Conservation (phyloP, 2,888 invertebrate genomes). For the Griposia aprilina region DNA sequence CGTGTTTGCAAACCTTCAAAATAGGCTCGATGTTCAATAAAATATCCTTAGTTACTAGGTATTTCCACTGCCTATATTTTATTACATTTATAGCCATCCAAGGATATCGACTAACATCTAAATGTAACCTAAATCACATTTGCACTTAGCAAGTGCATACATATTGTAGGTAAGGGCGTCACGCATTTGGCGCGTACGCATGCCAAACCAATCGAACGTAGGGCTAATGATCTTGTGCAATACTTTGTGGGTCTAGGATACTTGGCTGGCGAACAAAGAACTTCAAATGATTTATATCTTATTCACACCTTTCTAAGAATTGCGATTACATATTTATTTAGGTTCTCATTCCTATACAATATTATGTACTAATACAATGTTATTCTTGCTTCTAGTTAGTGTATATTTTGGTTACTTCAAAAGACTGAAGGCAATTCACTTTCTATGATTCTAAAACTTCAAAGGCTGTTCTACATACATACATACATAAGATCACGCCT, state of each 20-base stretch:
- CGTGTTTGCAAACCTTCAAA: conserved; percentile 6
- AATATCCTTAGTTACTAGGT: neutral
- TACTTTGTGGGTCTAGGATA: conserved; percentile 52
- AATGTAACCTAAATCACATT: conserved; percentile 23
- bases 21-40: neutral
- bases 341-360: neutral
- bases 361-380: no score
- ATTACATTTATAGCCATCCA: conserved; percentile 27
- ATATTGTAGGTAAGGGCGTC: conserved; percentile 31
- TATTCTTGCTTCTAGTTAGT: neutral
- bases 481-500: no score
- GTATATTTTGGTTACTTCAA: neutral
- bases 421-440: neutral
- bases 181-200: conserved; percentile 39
- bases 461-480: neutral
- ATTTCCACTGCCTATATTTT: neutral
- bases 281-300: conserved; percentile 10
- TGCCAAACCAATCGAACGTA: conserved; percentile 47
- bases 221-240: conserved; percentile 41
- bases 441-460: neutral
- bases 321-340: neutral
- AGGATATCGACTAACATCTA: conserved; percentile 30
- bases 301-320: neutral
- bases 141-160: conserved; percentile 13
- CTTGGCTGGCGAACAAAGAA: conserved; percentile 30